Conservation (phyloP, 2,888 invertebrate genomes). For the Cryptosula pallasiana region DNA sequence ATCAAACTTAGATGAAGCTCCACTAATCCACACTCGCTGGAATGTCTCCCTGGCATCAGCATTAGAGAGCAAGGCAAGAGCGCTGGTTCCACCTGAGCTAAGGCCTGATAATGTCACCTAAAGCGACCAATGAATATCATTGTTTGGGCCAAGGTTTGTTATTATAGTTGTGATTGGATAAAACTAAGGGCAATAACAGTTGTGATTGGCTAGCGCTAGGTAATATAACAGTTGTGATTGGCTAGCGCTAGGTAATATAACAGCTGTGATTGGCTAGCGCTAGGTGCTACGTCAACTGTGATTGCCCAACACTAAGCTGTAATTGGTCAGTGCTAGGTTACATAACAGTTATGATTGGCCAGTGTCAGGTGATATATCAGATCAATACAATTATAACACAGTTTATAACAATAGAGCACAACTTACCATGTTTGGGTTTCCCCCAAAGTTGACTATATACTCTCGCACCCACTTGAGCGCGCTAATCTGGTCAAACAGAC, state of each 20-base stretch:
- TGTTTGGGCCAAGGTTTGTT: no score
- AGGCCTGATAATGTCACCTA: constrained; percentile 79
- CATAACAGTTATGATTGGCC: neutral
- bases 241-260: no score
- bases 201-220: no score
- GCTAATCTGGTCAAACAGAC: constrained; percentile 16
- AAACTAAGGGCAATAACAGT: no score
- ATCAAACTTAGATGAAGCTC: constrained; percentile 38
- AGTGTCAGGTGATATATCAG: neutral
- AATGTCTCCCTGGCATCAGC: constrained; percentile 63
- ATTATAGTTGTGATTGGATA: no score
- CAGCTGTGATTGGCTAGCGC: no score
- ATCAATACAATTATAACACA: neutral
- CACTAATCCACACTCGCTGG: constrained; percentile 55
- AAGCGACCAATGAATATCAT: neutral
- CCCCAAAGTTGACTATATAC: constrained; percentile 17
- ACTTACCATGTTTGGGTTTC: constrained; percentile 60
- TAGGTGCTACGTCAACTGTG: no score
- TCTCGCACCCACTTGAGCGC: constrained; percentile 14
- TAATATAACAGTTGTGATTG: no score
- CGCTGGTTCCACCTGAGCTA: constrained; percentile 76
- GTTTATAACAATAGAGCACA: no score
- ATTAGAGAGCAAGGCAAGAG: constrained; percentile 67
- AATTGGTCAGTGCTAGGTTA: no score
- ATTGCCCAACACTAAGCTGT: no score